These are phyloP conservation scores for Mnemiopsis leidyi DNA, from an alignment of 37 sponge, comb jelly and placozoan species.

Conservation along the genomic window DNA sequence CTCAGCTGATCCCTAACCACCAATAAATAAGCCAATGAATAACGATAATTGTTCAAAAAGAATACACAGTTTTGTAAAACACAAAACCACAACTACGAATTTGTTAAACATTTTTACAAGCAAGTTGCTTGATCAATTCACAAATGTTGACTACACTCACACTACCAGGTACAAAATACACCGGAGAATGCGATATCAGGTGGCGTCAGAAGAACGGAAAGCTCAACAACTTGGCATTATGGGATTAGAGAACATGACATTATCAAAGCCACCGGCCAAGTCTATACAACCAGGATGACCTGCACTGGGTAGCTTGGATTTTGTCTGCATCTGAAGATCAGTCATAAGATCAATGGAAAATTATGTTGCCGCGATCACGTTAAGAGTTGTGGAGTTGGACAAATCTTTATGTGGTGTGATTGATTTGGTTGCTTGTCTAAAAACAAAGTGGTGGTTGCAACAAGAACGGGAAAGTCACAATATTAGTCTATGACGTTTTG, in stretches of 20 bases:
- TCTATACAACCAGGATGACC: conserved; percentile 20
- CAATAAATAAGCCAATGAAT: background rate
- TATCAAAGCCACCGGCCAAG: conserved; percentile 23
- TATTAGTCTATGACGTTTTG: too few relatives aligned
- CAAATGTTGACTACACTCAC: background rate
- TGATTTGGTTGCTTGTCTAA: too few relatives aligned
- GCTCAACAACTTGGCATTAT: conserved; percentile 58
- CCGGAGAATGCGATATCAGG: conserved; percentile 48
- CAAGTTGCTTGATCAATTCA: background rate
- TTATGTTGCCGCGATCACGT: too few relatives aligned
- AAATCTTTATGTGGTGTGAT: too few relatives aligned
- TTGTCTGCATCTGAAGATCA: too few relatives aligned
- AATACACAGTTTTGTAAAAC: background rate
- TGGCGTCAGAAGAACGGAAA: conserved; percentile 46
- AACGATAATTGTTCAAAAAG: background rate
- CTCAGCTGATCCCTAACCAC: background rate
- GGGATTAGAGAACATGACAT: conserved; percentile 46
- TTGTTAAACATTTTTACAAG: background rate
- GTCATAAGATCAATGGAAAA: too few relatives aligned
- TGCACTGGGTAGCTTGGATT: too few relatives aligned
- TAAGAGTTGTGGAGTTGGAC: too few relatives aligned
- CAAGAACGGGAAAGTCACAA: too few relatives aligned
- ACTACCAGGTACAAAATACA: conserved; percentile 57
- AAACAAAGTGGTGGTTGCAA: too few relatives aligned
- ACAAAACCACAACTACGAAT: background rate